Base-by-base conservation (phyloP, 2,888 invertebrate genomes). In the Eupithecia vulgata region DNA sequence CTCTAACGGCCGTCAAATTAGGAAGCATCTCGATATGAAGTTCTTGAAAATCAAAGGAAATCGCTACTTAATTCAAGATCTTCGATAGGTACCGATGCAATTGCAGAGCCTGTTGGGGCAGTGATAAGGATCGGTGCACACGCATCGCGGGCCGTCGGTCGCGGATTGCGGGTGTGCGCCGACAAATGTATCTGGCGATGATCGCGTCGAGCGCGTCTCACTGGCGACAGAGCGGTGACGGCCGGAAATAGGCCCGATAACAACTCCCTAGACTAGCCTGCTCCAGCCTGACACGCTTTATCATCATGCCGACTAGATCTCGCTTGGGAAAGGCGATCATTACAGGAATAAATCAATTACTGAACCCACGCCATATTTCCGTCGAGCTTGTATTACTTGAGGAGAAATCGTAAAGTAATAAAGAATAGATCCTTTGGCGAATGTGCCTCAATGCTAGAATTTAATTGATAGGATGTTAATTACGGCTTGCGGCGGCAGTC, bases 221-320 rank as follows among this genome's bases (percentile, higher is more conserved):
- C 75, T 78, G 74, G 84, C 87, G 90, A 90, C 88, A 85, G 84
- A 82, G 82, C 88, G 82, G 83, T 93, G 93, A 93, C 91, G 93
- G 92, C 93, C 93, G 94, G 94, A 94, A 94, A 93, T 93, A 93
- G 90, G 90, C 84, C 85, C 87, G 94, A 94, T 94, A 94, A 92
- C 91, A 90, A 91, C 92, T 92, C 92, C 91, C 91, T 89, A 85
- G 89, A 81, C 88, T 87, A 87, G 85, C 70, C 71, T 61, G 65
- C 75, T 75, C 61, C 67, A 72, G 67, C 87, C 84, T 86, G 85
- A 88, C 86, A 87, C 87, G 86, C 88, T 87, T 93, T 92, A 92
- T 91, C 91, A 89, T 86, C 85, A 82, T 83, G 85, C 87, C 88
- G 90, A 87, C 82, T 71, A 72, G 88, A 80, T 65, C 62, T 73